Base-by-base conservation (phyloP, 2,888 invertebrate genomes). In the Galeruca laticollis region DNA sequence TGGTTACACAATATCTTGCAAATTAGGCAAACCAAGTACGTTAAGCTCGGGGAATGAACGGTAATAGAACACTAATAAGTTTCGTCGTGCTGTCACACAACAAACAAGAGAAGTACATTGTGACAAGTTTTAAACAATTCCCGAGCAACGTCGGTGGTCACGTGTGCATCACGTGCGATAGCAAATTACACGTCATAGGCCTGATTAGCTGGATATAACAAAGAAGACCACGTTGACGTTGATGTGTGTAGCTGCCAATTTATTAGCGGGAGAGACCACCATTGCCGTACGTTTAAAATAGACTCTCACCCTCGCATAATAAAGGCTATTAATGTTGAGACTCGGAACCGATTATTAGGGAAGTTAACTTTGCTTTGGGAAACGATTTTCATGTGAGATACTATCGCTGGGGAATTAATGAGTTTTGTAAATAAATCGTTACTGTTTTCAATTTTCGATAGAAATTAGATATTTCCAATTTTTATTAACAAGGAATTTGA, bases 201-300 rank as follows among this genome's bases (percentile, higher is more conserved):
- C 82, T 82, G 83, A 84, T 84, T 84, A 84, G 83, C 73, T 73
- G 80, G 77, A 80, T 78, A 77, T 76, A 79, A 84, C 83, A 84
- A 84, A 84, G 82, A 80, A 80, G 81, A 80, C 81, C 81, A 82
- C 76, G 80, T 78, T 84, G 85, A 85, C 85, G 81, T 85, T 85
- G 85, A 86, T 84, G 84, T 85, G 84, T 85, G 84, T 85, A 85
- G 84, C 85, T 85, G 82, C 83, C 85, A 85, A 85, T 85, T 85
- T 85, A 84, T 83, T 84, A 83, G 81, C 78, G 69, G 47, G 76
- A 79, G 76, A 78, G 81, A 81, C 80, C 81, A 79, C 81, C 81
- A 78, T 75, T 73, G 74, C 75, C 76, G 76, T 78, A 73, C 65
- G 60, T 67, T 68, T 69, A 70, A 68, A 70, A 73, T 70, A 71